Evolutionary conservation across 1,140 invertebrate species (phyloP).

Genomic region (Gryon sp.): DNA sequence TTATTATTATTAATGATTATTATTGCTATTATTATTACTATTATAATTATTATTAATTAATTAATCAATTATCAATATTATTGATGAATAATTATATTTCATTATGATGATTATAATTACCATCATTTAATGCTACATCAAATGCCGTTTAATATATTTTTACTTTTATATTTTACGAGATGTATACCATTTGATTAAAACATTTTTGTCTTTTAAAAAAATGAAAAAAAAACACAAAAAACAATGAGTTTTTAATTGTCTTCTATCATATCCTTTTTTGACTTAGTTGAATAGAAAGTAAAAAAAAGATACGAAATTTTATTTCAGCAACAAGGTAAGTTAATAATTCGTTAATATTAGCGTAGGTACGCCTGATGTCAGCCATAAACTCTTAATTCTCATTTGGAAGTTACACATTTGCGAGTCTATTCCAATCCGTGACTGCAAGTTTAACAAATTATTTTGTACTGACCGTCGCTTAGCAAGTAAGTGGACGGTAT

Average conservation of each 20-base stretch:
- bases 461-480: constrained; percentile 23
- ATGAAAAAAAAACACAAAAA: no score
- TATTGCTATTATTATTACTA: constrained; percentile 72
- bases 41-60: constrained; percentile 68
- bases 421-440: constrained; percentile 27
- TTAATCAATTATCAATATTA: constrained; percentile 71
- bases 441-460: constrained; percentile 28
- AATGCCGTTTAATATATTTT: constrained; percentile 81
- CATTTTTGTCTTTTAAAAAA: constrained; percentile 74
- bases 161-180: constrained; percentile 79
- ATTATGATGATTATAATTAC: constrained; percentile 72
- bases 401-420: constrained; percentile 35
- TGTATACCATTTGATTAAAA: constrained; percentile 80
- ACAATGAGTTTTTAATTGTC: constrained; percentile 70
- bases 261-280: no score
- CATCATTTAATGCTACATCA: constrained; percentile 76
- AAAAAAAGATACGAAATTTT: constrained; percentile 42
- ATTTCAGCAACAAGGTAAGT: constrained; percentile 76
- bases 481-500: constrained; percentile 50
- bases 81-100: constrained; percentile 70
- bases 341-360: constrained; percentile 25
- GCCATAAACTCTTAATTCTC: constrained; percentile 69
- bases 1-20: constrained; percentile 72
- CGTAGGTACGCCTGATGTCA: constrained; percentile 45
- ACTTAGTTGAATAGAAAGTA: no score